A percentile compares a stretch with the other conserved stretches of the same genome.
These are phyloP conservation scores for Malurus splendens DNA, from an alignment of 2,797 vertebrate genomes.

Conservation along the genomic window DNA sequence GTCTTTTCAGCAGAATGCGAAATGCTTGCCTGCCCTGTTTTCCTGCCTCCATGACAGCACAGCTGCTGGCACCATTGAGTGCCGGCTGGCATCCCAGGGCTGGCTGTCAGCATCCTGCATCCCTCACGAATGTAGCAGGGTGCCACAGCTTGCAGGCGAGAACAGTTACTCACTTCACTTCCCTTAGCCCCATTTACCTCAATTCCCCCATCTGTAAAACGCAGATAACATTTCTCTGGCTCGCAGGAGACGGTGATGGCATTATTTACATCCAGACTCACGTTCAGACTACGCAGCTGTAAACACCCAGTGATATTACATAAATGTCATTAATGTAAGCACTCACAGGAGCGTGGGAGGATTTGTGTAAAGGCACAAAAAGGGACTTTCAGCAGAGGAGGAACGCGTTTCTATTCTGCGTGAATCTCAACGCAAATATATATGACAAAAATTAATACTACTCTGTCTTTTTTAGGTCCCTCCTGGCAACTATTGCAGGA, in stretches of 20 bases:
- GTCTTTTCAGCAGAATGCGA: not conserved
- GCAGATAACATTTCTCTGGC: not conserved
- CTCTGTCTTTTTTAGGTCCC: not conserved
- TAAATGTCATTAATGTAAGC: slow-evolving; percentile 31
- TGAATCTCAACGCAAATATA: not conserved
- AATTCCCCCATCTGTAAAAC: not conserved
- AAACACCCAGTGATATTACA: slow-evolving; percentile 2
- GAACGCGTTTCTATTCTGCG: not conserved
- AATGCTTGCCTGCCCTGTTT: not conserved
- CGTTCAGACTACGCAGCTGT: not conserved
- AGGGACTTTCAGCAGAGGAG: not conserved
- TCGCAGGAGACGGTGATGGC: not conserved
- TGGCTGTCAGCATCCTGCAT: rapidly evolving
- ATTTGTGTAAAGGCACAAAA: slow-evolving; percentile 31
- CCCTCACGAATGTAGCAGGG: not conserved
- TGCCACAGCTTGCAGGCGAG: not conserved
- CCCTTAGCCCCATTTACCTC: not conserved
- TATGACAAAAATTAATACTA: not conserved
- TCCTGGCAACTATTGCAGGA: not conserved
- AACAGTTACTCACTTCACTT: not conserved
- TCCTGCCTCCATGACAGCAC: rapidly evolving
- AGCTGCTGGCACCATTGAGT: rapidly evolving
- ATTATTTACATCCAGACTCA: slow-evolving; percentile 30
- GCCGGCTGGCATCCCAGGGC: not conserved
- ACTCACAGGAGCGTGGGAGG: not conserved